These are phyloP conservation scores for Vesta saturnalis DNA, from an alignment of 2,888 invertebrate genomes.

Conservation along the genomic window DNA sequence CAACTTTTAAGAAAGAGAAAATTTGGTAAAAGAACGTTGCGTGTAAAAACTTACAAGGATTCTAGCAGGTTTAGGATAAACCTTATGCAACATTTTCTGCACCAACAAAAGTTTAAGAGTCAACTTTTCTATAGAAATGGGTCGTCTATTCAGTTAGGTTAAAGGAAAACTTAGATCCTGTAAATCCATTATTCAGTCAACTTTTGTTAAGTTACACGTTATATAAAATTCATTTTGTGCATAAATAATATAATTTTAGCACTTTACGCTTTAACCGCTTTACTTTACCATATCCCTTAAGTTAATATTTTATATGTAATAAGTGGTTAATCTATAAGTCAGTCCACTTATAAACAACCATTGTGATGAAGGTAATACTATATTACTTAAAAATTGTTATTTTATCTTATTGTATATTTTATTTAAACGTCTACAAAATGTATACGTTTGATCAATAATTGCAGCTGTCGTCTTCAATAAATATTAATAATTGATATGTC, in stretches of 20 bases:
- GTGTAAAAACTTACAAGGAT: neutral
- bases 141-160: neutral
- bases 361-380: too few species aligned
- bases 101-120: neutral
- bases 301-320: too few species aligned
- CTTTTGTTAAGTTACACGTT: neutral
- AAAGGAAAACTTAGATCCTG: neutral
- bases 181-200: neutral
- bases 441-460: too few species aligned
- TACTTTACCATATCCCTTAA: too few species aligned
- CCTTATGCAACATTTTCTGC: neutral
- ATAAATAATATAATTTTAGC: constrained; percentile 1
- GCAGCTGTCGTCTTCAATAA: too few species aligned
- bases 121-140: neutral
- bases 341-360: too few species aligned
- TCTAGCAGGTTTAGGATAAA: neutral
- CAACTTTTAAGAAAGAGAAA: constrained; percentile 11
- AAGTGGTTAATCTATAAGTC: too few species aligned
- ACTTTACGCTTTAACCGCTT: too few species aligned
- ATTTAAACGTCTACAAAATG: too few species aligned
- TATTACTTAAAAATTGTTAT: too few species aligned
- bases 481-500: too few species aligned
- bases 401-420: too few species aligned
- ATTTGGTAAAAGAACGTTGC: constrained; percentile 13
- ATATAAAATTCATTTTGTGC: neutral